Evolutionary conservation across 53 echinoderm and acorn worm species (phyloP), one percentile per base, ranked within the genome.

Genomic region (Holothuria scabra): DNA sequence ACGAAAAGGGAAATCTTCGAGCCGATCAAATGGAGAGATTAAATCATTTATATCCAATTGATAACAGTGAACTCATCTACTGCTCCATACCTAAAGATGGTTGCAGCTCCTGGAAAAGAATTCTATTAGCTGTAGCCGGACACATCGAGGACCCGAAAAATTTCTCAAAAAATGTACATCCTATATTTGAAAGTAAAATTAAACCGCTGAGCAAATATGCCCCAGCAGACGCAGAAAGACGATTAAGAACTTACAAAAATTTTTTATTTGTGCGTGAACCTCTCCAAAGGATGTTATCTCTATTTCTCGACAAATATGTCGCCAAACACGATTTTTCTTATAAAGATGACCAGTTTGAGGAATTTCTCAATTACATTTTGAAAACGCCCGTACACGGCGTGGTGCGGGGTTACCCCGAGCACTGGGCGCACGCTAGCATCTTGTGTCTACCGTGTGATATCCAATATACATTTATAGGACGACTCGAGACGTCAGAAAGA

Each of bases 61-160:
- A 76, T 20, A 58, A 56, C 13, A 76, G 48, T 52, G 30, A 58
- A 31, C 23, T 30, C 1, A 76, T 76, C 0, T 76, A 76, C 20
- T 76, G 78, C 48, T 76, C 78, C 22, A 59, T 76, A 10, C 78
- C 78, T 12, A 76, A 76, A 58, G 78, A 76, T 21, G 78, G 78
- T 31, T 76, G 78, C 59, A 55, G 55, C 19, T 52, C 56, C 4
- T 76, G 78, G 78, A 76, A 76, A 18, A 46, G 78, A 76, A 46
- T 56, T 5, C 56, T 76, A 32, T 30, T 76, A 23, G 30, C 31
- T 29, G 56, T 58, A 25, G 57, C 28, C 4, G 78, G 78, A 56
- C 30, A 76, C 28, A 52, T 52, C 1, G 52, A 52, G 18, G 25
- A 56, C 20, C 57, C 78, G 18, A 29, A 58, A 20, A 28, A 26